Evolutionary conservation across 2,113 vertebrate species (phyloP).

Genomic region (Heliornis fulica): DNA sequence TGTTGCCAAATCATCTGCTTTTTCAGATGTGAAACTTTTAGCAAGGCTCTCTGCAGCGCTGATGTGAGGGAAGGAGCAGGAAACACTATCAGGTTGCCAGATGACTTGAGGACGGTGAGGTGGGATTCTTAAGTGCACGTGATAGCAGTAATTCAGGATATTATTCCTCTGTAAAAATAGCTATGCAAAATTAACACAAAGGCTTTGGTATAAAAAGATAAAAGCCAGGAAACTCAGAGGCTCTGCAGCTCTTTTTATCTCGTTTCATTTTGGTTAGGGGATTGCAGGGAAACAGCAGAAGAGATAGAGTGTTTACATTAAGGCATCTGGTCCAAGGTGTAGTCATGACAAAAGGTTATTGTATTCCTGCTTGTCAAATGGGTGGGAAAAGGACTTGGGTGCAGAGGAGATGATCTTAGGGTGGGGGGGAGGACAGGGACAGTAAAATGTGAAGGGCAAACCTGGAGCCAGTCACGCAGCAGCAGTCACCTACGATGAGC

Average conservation of each 20-base stretch:
- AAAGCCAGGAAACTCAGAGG: conserved; percentile 58
- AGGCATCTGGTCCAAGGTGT: conserved; percentile 46
- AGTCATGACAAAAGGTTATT: not conserved
- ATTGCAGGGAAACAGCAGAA: not conserved
- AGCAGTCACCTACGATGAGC: not conserved
- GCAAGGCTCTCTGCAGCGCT: conserved; percentile 21
- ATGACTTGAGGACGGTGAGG: conserved; percentile 55
- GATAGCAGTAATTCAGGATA: conserved; percentile 57
- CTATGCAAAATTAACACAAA: conserved; percentile 65
- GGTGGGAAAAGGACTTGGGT: not conserved
- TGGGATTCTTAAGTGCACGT: conserved; percentile 53
- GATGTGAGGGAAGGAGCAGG: conserved; percentile 45
- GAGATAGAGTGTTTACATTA: conserved; percentile 1
- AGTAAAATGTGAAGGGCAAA: not conserved
- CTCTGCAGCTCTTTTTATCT: conserved; percentile 57
- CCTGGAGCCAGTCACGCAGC: rapidly evolving
- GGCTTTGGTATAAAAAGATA: conserved; percentile 57
- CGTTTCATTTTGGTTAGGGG: not conserved
- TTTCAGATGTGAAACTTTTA: conserved; percentile 69
- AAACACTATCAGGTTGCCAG: conserved; percentile 56
- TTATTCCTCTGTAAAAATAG: conserved; percentile 60
- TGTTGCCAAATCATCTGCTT: conserved; percentile 74
- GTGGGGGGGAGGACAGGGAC: not conserved
- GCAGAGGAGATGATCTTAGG: not conserved
- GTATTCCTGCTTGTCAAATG: not conserved